Conservation (phyloP, 2,888 invertebrate genomes). For the Schizotus pectinicornis region DNA sequence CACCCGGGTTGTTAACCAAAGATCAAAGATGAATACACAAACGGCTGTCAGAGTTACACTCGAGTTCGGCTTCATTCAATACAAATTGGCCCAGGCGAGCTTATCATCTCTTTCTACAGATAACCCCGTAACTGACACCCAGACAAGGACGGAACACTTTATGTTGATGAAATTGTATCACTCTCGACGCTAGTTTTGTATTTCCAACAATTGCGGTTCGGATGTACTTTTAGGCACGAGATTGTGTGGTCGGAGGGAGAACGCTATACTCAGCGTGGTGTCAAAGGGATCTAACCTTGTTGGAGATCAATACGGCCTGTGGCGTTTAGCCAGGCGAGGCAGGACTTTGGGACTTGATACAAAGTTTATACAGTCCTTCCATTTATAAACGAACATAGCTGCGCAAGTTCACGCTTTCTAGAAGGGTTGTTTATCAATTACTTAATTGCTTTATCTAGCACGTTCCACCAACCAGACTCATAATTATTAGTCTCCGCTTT, state of each 20-base stretch:
- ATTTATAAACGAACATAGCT: slow-evolving; percentile 37
- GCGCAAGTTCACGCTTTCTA: slow-evolving; percentile 33
- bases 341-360: slow-evolving; percentile 55
- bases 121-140: neutral
- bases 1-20: slow-evolving; percentile 50
- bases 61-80: slow-evolving; percentile 41
- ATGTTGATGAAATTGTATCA: slow-evolving; percentile 38
- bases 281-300: slow-evolving; percentile 55
- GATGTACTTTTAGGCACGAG: slow-evolving; percentile 29
- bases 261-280: slow-evolving; percentile 49
- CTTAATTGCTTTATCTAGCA: slow-evolving; percentile 50
- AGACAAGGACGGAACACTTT: slow-evolving; percentile 28
- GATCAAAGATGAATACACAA: slow-evolving; percentile 54
- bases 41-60: slow-evolving; percentile 48
- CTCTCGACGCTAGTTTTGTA: slow-evolving; percentile 37
- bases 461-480: slow-evolving; percentile 45
- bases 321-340: slow-evolving; percentile 55
- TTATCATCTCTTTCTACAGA: slow-evolving; percentile 18
- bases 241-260: slow-evolving; percentile 42
- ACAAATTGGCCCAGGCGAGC: slow-evolving; percentile 36
- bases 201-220: slow-evolving; percentile 32
- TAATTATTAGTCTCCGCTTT: slow-evolving; percentile 41
- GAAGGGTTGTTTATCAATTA: slow-evolving; percentile 51
- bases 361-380: slow-evolving; percentile 49
- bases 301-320: slow-evolving; percentile 58